A percentile compares a stretch with the other conserved stretches of the same genome.
phyloP scores from a whole-genome alignment of 2,797 vertebrate species.

The Siniperca obscura region DNA sequence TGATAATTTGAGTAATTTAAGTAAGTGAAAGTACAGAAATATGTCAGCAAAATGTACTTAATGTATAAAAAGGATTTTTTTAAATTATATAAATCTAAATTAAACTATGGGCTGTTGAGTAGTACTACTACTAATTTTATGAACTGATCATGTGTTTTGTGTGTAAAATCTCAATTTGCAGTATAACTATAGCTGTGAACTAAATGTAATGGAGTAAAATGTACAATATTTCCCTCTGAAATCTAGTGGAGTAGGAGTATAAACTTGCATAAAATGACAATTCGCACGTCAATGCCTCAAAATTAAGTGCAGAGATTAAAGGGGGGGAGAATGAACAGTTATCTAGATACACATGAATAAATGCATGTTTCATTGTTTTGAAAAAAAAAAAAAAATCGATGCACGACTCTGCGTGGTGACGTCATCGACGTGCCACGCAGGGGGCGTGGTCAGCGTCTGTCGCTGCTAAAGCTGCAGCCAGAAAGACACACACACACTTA shows the following conservation, averaged over 20 bases:
- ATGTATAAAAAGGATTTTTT: too few relatives aligned
- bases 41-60: too few relatives aligned
- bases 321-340: too few relatives aligned
- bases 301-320: neutral
- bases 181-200: neutral
- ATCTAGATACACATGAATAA: neutral
- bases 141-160: neutral
- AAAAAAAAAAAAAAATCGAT: neutral
- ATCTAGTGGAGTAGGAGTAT: neutral
- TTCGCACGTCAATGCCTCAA: neutral
- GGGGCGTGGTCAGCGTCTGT: constrained; percentile 49
- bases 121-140: neutral
- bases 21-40: too few relatives aligned
- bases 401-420: constrained; percentile 46
- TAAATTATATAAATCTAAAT: too few relatives aligned
- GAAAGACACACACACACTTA: neutral
- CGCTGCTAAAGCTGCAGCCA: constrained; percentile 2
- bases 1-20: too few relatives aligned
- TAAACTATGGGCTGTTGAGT: neutral
- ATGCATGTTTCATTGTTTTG: neutral
- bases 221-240: neutral
- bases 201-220: neutral
- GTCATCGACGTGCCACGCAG: neutral
- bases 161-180: neutral
- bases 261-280: neutral